phyloP scores from a whole-genome alignment of 2,797 vertebrate species.

The Sciaenops ocellatus region DNA sequence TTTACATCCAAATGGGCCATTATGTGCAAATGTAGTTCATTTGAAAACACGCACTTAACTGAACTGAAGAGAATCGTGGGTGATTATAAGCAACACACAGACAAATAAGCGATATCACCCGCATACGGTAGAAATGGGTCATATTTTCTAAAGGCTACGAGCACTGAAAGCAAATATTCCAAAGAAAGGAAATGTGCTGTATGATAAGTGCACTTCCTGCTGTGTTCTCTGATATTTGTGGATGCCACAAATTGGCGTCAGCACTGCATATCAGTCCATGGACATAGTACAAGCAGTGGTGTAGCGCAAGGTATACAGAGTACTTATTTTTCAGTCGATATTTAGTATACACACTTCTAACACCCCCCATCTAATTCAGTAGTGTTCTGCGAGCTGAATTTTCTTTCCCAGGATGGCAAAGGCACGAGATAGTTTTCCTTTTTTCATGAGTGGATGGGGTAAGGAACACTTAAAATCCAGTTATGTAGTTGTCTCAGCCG shows the following conservation, averaged over 20 bases:
- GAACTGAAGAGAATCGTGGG: neutral
- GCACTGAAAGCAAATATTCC: neutral
- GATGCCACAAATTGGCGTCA: neutral
- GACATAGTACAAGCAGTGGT: neutral
- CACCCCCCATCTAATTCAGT: too few species aligned
- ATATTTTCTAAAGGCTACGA: neutral
- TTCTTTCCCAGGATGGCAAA: too few species aligned
- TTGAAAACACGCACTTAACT: neutral
- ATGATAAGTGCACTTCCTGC: conserved; percentile 64
- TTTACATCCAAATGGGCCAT: neutral
- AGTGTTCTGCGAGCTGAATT: too few species aligned
- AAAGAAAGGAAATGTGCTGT: conserved; percentile 46
- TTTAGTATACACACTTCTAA: too few species aligned
- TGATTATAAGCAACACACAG: neutral
- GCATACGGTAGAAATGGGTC: neutral
- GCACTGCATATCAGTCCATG: neutral
- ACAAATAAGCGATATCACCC: neutral
- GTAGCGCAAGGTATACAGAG: too few species aligned
- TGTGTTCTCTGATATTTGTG: conserved; percentile 36
- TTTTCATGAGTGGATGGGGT: too few species aligned
- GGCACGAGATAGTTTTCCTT: too few species aligned
- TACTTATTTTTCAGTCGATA: too few species aligned
- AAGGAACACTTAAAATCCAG: too few species aligned
- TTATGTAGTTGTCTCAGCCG: too few species aligned
- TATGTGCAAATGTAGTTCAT: neutral